Base-by-base conservation (phyloP, 2,113 vertebrate species). In the Eulacestoma nigropectus region DNA sequence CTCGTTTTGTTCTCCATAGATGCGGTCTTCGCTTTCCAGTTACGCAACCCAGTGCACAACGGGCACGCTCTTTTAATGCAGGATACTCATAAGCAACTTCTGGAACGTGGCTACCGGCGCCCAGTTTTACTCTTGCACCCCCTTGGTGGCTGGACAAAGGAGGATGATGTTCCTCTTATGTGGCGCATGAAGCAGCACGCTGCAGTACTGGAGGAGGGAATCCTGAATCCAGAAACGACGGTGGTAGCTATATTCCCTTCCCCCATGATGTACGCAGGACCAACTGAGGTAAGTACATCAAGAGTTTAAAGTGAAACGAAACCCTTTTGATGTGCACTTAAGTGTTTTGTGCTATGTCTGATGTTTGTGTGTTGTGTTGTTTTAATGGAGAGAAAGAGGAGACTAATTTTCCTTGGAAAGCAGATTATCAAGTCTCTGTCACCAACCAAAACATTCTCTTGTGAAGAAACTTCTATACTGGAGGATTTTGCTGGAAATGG, bases 231-330 rank as follows among this genome's bases (percentile, higher is more conserved):
- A 46, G 98, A 98, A 65, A 98, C 98, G 3, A 99, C 99, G 1
- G 98, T 99, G 49, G 99, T 99, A 87, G 99, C 99, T 65, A 99
- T 99, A 97, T 99, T 99, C 86, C 99, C 99, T 23, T 99, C 99
- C 22, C 99, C 99, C 60, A 99, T 99, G 99, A 99, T 99, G 99
- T 99, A 99, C 72, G 99, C 99, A 6, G 99, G 99, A 37, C 99
- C 99, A 79, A 99, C 99, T 3, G 99, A 99, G 99, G 99, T 99
- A 98, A 96, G 22, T 42, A 4, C 25, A 53, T 55, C 26, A 12
- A 13, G 19, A 72, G 27, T 53, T 79, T 27, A 46, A 75, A 94
- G 56, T 16, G 56, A 59, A 96, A 39, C 37, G 35, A 55, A 56
- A 7, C 6, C 13, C 13, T 67, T 91, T 60, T 64, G 33, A 25